Evolutionary conservation across 2,113 vertebrate species (phyloP), one percentile per base, ranked within the genome.

Genomic region (Pluvialis apricaria): DNA sequence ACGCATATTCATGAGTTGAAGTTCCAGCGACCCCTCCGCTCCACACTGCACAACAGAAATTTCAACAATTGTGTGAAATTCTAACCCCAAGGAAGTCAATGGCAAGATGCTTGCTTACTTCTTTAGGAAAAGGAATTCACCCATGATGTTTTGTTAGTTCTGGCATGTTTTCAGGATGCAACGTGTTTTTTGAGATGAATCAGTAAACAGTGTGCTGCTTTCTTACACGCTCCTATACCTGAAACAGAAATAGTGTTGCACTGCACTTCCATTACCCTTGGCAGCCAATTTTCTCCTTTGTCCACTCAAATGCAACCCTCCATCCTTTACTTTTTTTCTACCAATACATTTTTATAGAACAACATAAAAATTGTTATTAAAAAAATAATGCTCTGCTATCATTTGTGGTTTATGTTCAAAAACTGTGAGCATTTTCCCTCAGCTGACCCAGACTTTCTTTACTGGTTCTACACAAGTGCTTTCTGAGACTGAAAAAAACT

Each of bases 281-380:
- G 88, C 89, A 96, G 88, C 40, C 80, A 94, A 89, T 93, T 94
- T 92, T 94, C 69, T 97, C 66, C 75, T 91, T 96, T 95, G 88
- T 94, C 88, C 91, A 44, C 77, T 94, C 77, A 94, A 78, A 94
- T 95, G 54, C 57, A 94, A 34, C 17, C 8, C 40, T 94, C 34
- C 44, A 85, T 94, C 73, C 57, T 80, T 96, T 94, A 92, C 25
- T 52, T 72, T 93, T 90, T 82, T 44, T 2, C 25, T 86, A 89
- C 25, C 34, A 45, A 76, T 68, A 55, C 15, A 21, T 82, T 94
- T 89, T 91, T 88, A 88, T 66, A 93, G 47, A 89, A 71, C 21
- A 88, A 64, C 62, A 91, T 82, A 87, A 91, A 94, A 95, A 85
- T 72, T 80, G 31, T 89, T 93, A 94, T 89, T 93, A 77, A 88